Conservation (phyloP, 2,888 invertebrate species). For the Acleris sparsana region DNA sequence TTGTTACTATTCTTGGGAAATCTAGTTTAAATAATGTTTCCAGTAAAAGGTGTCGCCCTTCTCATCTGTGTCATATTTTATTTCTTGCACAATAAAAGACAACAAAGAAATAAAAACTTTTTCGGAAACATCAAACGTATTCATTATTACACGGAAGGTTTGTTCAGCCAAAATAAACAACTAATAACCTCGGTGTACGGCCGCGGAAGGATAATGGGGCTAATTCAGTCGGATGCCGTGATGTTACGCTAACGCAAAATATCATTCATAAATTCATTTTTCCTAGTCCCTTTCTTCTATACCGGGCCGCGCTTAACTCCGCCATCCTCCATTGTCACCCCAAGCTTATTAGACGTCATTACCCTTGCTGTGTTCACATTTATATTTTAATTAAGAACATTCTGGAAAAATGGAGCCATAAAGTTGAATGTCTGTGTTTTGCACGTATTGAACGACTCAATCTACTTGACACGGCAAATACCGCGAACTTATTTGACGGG, state of each 20-base stretch:
- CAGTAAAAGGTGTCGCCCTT: no score
- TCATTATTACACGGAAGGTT: constrained; percentile 18
- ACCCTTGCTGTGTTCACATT: constrained; percentile 52
- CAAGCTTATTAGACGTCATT: constrained; percentile 61
- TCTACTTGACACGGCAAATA: constrained; percentile 47
- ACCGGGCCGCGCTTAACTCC: constrained; percentile 47
- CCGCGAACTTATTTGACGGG: constrained; percentile 51
- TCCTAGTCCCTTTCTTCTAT: constrained; percentile 49
- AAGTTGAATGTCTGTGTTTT: constrained; percentile 35
- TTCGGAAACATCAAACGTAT: not conserved
- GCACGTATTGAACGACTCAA: constrained; percentile 35
- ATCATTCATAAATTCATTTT: constrained; percentile 59
- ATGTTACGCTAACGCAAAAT: constrained; percentile 48
- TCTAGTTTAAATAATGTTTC: no score
- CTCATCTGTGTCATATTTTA: not conserved
- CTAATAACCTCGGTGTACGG: constrained; percentile 32
- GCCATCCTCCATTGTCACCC: constrained; percentile 47
- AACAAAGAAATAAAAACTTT: not conserved
- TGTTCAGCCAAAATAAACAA: constrained; percentile 19
- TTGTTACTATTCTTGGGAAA: no score
- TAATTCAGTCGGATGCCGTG: constrained; percentile 41
- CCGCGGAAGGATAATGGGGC: constrained; percentile 35
- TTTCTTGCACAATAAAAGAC: not conserved
- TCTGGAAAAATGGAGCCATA: constrained; percentile 42
- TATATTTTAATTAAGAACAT: constrained; percentile 50